Evolutionary conservation across 1,140 invertebrate genomes (phyloP).

Genomic region (Drosophila varians): DNA sequence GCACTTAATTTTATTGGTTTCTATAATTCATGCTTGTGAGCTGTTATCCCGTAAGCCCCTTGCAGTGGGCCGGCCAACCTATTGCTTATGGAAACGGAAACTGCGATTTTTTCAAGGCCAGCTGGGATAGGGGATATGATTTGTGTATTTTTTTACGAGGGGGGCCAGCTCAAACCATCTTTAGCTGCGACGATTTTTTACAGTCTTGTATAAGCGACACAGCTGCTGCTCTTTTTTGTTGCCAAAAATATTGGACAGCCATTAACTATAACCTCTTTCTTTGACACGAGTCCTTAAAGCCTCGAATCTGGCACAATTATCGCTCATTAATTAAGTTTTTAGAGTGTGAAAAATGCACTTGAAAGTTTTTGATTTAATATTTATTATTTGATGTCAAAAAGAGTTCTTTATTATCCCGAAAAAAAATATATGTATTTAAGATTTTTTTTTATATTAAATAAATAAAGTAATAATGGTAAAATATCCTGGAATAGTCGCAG

Average conservation of each 20-base stretch:
- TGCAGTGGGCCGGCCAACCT: conserved; percentile 7
- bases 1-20: conserved; percentile 75
- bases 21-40: conserved; percentile 66
- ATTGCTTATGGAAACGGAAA: not conserved
- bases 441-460: too few relatives aligned
- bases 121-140: conserved; percentile 11
- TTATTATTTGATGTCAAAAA: too few relatives aligned
- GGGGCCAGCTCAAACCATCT: not conserved
- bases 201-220: conserved; percentile 42
- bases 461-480: too few relatives aligned
- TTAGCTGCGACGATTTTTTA: conserved; percentile 50
- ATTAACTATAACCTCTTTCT: conserved; percentile 54
- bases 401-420: too few relatives aligned
- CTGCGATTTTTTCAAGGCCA: conserved; percentile 31
- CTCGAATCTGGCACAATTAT: conserved; percentile 59
- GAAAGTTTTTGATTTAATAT: not conserved
- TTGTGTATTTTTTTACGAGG: not conserved
- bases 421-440: too few relatives aligned
- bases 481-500: too few relatives aligned
- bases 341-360: conserved; percentile 2
- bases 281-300: conserved; percentile 33
- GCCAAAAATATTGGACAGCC: conserved; percentile 70
- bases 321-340: conserved; percentile 75
- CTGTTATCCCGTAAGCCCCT: conserved; percentile 24
- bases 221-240: conserved; percentile 45